phyloP scores from a whole-genome alignment of 2,888 invertebrate genomes.

The Parochlus steinenii region DNA sequence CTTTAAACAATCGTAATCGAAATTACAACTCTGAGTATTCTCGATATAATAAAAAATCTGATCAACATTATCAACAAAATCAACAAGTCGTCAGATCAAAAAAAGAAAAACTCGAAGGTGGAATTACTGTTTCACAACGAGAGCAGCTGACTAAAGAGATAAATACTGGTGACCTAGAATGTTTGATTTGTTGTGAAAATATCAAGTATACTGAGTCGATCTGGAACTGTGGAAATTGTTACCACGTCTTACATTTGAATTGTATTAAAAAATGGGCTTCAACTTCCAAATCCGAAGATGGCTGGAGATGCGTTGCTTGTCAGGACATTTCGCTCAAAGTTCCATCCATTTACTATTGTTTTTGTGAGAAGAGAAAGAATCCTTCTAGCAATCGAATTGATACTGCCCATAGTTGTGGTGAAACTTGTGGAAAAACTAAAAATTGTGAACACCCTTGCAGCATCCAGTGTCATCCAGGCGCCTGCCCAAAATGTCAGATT shows the following conservation, averaged over 20 bases:
- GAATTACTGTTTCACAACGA: conserved; percentile 53
- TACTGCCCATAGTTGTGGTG: conserved; percentile 84
- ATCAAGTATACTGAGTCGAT: conserved; percentile 64
- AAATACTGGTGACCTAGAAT: conserved; percentile 67
- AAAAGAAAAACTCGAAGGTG: too few relatives aligned
- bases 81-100: too few relatives aligned
- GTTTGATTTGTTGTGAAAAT: conserved; percentile 84
- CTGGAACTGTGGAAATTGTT: conserved; percentile 87
- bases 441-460: conserved; percentile 51
- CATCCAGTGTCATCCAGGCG: conserved; percentile 83
- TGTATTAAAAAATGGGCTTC: conserved; percentile 87
- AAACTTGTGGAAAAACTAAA: conserved; percentile 49
- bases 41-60: neutral
- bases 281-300: conserved; percentile 58
- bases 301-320: conserved; percentile 95
- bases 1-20: too few relatives aligned
- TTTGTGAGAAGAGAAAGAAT: conserved; percentile 65
- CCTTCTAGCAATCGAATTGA: conserved; percentile 62
- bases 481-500: conserved; percentile 78
- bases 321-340: conserved; percentile 60
- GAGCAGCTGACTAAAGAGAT: conserved; percentile 74
- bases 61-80: neutral
- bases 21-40: too few relatives aligned
- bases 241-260: conserved; percentile 78
- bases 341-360: conserved; percentile 74